Evolutionary conservation across 2,888 invertebrate species (phyloP), one percentile per base, ranked within the genome.

Genomic region (Dromius quadrimaculatus): DNA sequence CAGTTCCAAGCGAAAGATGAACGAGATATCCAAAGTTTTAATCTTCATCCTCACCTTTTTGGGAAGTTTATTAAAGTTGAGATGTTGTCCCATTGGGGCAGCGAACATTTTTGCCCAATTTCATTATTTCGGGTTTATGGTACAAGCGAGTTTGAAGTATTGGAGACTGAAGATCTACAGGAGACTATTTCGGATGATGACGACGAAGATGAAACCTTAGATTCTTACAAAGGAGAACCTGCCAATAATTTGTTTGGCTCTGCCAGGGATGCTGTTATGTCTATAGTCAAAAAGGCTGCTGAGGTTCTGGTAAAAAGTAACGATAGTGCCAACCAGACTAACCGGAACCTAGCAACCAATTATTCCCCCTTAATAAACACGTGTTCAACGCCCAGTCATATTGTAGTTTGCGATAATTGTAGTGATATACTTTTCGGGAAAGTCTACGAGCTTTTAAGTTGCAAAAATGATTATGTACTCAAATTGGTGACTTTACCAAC

Each of bases 81-180:
- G 78, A 87, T 99, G 78, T 88, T 94, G 73, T 94, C 95, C 36
- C 97, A 99, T 81, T 94, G 97, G 81, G 98, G 98, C 15, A 91
- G 92, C 5, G 98, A 99, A 82, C 98, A 99, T 81, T 99, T 93
- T 81, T 99, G 99, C 80, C 98, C 99, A 0, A 87, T 99, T 73
- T 97, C 97, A n/a, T 85, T 97, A 59, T 94, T 99, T 81, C 90
- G 94, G 72, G 94, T 95, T 1, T 97, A 93, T 79, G 98, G 97
- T 13, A 95, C 94, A 1, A 95, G 95, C 9, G 97, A 97, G 79
- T 94, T 93, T 79, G 94, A 95, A 81, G 94, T 94, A 1, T 83
- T 94, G 54, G 93, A 93, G 79, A 93, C 92, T 63, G 94, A 93
- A 79, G 91, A 90, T 76, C 86, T 86, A 66, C 89, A 88, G 74